phyloP scores from a whole-genome alignment of 2,888 invertebrate genomes.

The Phytoseiulus persimilis region DNA sequence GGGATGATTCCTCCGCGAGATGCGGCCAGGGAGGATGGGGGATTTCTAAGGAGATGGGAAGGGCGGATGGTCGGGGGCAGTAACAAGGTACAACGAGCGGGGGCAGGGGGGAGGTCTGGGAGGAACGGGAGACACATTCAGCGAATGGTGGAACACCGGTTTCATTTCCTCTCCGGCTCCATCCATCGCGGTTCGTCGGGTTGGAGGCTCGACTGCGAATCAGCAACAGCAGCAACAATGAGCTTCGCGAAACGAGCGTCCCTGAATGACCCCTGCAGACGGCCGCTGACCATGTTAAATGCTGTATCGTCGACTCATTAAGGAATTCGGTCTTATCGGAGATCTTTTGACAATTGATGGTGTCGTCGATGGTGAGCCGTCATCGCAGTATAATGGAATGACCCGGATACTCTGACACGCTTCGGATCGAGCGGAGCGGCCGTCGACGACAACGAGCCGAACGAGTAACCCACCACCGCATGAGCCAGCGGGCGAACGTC shows the following conservation, averaged over 20 bases:
- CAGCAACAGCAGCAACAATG: background rate
- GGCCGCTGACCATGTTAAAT: background rate
- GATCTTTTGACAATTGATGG: background rate
- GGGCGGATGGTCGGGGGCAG: slow-evolving; percentile 42
- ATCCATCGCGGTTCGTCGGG: background rate
- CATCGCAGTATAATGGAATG: background rate
- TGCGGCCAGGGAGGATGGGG: slow-evolving; percentile 40
- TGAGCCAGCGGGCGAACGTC: background rate
- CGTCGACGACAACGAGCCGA: background rate
- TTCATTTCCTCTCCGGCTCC: background rate
- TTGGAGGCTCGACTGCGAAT: background rate
- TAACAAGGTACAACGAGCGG: slow-evolving; percentile 40
- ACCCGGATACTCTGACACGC: slow-evolving; percentile 5
- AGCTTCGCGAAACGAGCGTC: background rate
- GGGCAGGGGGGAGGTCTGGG: slow-evolving; percentile 17
- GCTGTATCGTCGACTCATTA: background rate
- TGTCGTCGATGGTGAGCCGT: background rate
- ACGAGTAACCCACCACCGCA: background rate
- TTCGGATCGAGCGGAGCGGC: background rate
- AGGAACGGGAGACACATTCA: slow-evolving; percentile 39
- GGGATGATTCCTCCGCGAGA: slow-evolving; percentile 40
- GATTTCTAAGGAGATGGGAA: slow-evolving; percentile 29
- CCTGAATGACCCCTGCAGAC: background rate
- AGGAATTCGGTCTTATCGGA: background rate
- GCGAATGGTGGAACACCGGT: background rate